phyloP scores from a whole-genome alignment of 2,888 invertebrate species.

The Noctua fimbriata region DNA sequence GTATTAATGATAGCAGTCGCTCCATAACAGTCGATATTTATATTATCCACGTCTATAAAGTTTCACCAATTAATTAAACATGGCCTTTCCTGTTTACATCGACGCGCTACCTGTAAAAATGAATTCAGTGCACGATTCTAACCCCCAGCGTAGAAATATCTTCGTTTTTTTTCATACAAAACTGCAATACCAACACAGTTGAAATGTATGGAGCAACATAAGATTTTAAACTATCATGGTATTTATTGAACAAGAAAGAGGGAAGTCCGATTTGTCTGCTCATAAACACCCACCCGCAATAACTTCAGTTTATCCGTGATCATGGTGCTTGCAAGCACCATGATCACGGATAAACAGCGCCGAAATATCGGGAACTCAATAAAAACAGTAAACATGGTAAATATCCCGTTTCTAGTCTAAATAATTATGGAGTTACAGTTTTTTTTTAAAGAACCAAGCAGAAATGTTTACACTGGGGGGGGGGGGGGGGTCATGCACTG shows the following conservation, averaged over 20 bases:
- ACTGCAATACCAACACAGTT: neutral
- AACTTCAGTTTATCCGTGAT: no score
- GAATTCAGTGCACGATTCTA: neutral
- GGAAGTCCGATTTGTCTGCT: no score
- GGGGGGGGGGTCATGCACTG: neutral
- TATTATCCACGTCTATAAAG: neutral
- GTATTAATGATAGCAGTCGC: conserved; percentile 58
- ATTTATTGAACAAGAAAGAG: no score
- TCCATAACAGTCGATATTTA: neutral
- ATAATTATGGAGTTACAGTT: no score
- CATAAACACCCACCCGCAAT: no score
- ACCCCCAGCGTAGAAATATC: neutral
- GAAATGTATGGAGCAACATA: neutral
- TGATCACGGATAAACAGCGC: no score
- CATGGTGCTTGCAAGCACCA: no score
- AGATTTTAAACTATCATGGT: no score
- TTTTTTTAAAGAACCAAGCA: neutral
- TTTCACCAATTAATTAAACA: neutral
- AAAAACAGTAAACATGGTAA: no score
- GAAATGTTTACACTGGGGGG: neutral
- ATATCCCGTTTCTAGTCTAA: no score
- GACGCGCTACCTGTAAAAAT: neutral
- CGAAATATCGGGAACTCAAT: no score
- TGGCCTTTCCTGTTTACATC: neutral
- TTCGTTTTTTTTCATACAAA: neutral